These are phyloP conservation scores for Zapus hudsonius DNA, from an alignment of 2,113 vertebrate genomes.

Conservation along the genomic window DNA sequence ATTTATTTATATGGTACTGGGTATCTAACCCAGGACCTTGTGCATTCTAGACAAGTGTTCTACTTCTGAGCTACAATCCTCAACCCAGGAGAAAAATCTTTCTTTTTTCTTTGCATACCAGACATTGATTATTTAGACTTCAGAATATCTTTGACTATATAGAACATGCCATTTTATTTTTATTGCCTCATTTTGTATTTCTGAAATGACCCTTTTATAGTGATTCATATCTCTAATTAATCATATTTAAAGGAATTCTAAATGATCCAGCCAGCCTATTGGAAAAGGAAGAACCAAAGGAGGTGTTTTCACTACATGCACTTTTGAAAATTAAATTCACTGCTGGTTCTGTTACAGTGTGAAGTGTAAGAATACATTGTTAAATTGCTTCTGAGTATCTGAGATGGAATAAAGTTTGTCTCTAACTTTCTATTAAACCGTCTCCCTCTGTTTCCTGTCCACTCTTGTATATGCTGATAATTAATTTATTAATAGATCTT, in stretches of 20 bases:
- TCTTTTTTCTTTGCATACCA: background rate
- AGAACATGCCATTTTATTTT: background rate
- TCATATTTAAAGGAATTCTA: conserved; percentile 2
- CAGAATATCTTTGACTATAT: background rate
- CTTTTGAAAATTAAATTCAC: conserved; percentile 19
- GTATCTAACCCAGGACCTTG: background rate
- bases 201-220: background rate
- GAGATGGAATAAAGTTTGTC: conserved; percentile 38
- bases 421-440: conserved; percentile 1
- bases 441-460: background rate
- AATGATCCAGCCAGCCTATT: background rate
- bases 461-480: background rate
- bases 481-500: conserved; percentile 15
- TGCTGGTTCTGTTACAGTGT: background rate
- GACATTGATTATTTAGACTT: background rate
- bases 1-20: background rate
- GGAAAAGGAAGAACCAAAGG: conserved; percentile 29
- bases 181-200: conserved; percentile 20
- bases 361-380: background rate
- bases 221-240: background rate
- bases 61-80: background rate
- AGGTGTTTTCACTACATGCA: background rate
- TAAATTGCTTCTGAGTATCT: background rate
- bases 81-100: background rate
- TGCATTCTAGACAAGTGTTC: background rate